Base-by-base conservation (phyloP, 1,140 invertebrate genomes). In the Oreohelix idahoensis region DNA sequence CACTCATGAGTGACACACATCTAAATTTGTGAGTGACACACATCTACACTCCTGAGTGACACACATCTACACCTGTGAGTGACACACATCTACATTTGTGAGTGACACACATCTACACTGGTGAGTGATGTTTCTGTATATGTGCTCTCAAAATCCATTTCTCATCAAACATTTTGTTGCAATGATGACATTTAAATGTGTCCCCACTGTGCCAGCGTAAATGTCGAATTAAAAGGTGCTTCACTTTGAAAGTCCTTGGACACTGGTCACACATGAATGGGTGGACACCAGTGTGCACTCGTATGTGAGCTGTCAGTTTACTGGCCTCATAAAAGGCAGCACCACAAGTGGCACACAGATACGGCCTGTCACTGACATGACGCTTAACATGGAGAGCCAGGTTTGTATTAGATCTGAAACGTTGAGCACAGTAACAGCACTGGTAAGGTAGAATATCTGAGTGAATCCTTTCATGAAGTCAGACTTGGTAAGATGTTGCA, bases 191-290 rank as follows among this genome's bases (percentile, higher is more conserved):
- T 11, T 32, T 66, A 66, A 66, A 66, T 2, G 29, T 29, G 29
- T 66, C 29, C 4, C 63, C 63, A 35, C 63, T 66, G 29, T 66
- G 63, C 63, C 63, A 66, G 63, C 63, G 63, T 35, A 66, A 66
- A 66, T 66, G 63, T 66, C 63, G 63, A 66, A 66, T n/a, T n/a
- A 66, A 66, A 29, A 66, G 29, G 17, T 66, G 63, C 63, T 66
- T 66, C 4, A 66, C 63, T 32, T 66, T 66, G 17, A 66, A 66
- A 32, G 29, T 66, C 63, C 32, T 66, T 17, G 63, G 63, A 32
- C 63, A 66, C 63, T 66, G 63, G 17, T 66, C 63, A 66, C 63
- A 66, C 63, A 66, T 66, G 17, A 32, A 66, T 5, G 63, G 63
- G n/a, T 66, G 63, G 11, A 66, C 29, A 35, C 63, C 63, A 13